Evolutionary conservation across 2,888 invertebrate genomes (phyloP), one percentile per base, ranked within the genome.

Genomic region (Scaptomyza parva): DNA sequence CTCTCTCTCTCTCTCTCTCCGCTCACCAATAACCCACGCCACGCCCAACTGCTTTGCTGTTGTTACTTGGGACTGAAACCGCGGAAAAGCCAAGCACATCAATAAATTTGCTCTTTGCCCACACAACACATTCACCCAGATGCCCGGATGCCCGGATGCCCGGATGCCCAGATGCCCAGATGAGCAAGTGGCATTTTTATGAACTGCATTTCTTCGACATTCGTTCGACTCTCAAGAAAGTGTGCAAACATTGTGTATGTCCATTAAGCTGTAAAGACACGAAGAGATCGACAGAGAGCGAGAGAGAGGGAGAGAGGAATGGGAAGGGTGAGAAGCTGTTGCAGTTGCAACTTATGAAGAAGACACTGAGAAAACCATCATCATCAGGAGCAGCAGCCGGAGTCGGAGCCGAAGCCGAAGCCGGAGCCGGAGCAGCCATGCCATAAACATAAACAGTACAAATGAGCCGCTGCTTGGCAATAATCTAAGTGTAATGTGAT

Each of bases 401-500:
- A n/a, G n/a, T n/a, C n/a, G n/a, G n/a, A n/a, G n/a, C n/a, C n/a
- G n/a, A n/a, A n/a, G n/a, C n/a, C n/a, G n/a, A n/a, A n/a, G n/a
- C n/a, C n/a, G n/a, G n/a, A n/a, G n/a, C n/a, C n/a, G n/a, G n/a
- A 24, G 30, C 33, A 33, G 14, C 35, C 35, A 14, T 35, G 61
- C 40, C 55, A 69, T 75, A 72, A 75, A 53, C 77, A 63, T 78
- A 63, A 69, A 72, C 30, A 20, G 30, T 45, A 61, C 43, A 68
- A 71, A 63, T 68, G 69, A 53, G 64, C 64, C 35, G 47, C 62
- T 62, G 51, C 47, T 53, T 45, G 64, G 57, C 63, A 73, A 76
- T 80, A 76, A 80, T 80, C 73, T 57, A 65, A 78, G 64, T 64
- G 76, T 79, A 59, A 78, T 73, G 67, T 68, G 67, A 76, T 73